These are phyloP conservation scores for Ectemnius cavifrons DNA, from an alignment of 2,888 invertebrate species.

Conservation along the genomic window DNA sequence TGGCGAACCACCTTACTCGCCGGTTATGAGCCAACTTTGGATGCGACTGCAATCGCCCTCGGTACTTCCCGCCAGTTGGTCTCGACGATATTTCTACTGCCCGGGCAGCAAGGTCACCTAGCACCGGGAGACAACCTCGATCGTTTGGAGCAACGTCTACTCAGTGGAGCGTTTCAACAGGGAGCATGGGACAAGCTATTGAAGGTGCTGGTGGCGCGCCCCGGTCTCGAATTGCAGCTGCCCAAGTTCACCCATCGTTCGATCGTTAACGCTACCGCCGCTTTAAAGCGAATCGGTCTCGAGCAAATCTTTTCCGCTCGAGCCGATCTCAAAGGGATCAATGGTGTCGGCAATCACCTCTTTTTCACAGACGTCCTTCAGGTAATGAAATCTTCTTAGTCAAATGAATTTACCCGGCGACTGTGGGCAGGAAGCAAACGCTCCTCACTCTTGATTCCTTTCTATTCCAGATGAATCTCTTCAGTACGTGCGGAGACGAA, in stretches of 20 bases:
- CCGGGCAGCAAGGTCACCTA: conserved; percentile 90
- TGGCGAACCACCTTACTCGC: conserved; percentile 88
- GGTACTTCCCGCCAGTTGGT: conserved; percentile 85
- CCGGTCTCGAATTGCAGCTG: conserved; percentile 89
- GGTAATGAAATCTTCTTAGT: conserved; percentile 62
- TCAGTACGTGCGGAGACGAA: conserved; percentile 89
- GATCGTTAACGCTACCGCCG: conserved; percentile 88
- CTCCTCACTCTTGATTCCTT: too few species aligned
- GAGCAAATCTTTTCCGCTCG: conserved; percentile 87
- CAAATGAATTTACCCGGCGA: too few species aligned
- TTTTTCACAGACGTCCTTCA: conserved; percentile 91
- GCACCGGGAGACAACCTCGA: conserved; percentile 89
- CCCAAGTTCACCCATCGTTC: conserved; percentile 92
- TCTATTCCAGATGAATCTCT: conserved; percentile 82
- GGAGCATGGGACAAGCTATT: conserved; percentile 87
- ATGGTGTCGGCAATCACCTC: conserved; percentile 88
- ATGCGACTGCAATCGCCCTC: conserved; percentile 90
- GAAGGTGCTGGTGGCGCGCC: conserved; percentile 86
- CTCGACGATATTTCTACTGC: conserved; percentile 90
- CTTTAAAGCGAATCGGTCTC: conserved; percentile 89
- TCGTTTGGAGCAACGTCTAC: conserved; percentile 85
- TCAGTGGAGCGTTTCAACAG: conserved; percentile 83
- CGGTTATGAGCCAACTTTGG: conserved; percentile 90
- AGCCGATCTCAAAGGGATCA: conserved; percentile 90
- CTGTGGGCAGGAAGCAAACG: too few species aligned